Evolutionary conservation across 2,888 invertebrate genomes (phyloP), one percentile per base, ranked within the genome.

Genomic region (Euplagia quadripunctaria): DNA sequence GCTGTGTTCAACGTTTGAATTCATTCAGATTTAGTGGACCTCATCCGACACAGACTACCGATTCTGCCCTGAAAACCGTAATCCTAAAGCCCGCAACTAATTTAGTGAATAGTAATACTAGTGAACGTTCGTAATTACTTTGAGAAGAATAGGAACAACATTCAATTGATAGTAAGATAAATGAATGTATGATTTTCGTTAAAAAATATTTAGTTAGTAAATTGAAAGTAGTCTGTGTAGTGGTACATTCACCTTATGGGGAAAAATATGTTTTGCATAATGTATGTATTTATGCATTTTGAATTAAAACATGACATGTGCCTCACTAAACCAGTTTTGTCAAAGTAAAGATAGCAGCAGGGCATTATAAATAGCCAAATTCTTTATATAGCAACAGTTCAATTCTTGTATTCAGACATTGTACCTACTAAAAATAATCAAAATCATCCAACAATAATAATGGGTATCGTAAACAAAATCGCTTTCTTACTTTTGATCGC

Each of bases 381-480:
- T 31, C 14, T 61, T 61, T 14, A 20, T 61, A 31, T 1, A 31
- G 31, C 61, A 61, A 61, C 61, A 61, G 12, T 31, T 14, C 14
- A 61, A 14, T 20, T 61, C 61, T 61, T 61, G 31, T 61, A 14
- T 14, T 31, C 61, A 31, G 12, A 20, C 1, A 58, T 31, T 61
- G 61, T 61, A 31, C 31, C 20, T 31, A 31, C 31, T 31, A 31
- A 5, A 61, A 58, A 20, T 61, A 14, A 31, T 31, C 14, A 31
- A 51, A 51, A 14, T 16, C 16, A 51, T 51, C 14, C 16, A 51
- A 31, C 14, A 61, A 61, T 20, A 65, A 72, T 16, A 72, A 72
- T 72, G 68, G 72, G 64, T 14, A 52, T 64, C 41, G 63, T 31
- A 6, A 72, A 72, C 52, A 72, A 64, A 72, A 41, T 72, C 3